Conservation (phyloP, 2,797 vertebrate genomes). For the Adrianichthys oophorus region DNA sequence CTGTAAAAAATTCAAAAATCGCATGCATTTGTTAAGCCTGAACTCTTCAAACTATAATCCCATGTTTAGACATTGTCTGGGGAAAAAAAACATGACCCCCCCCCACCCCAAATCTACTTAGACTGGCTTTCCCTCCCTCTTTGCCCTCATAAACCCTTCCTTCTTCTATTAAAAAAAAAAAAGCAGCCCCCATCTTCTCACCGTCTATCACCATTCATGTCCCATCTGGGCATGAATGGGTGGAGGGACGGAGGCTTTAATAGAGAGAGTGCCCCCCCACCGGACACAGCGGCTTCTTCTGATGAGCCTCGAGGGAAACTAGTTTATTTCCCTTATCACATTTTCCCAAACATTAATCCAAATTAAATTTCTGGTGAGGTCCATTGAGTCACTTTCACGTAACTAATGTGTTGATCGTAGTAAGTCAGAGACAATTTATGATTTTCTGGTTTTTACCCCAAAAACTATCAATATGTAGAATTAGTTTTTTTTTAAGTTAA, state of each 20-base stretch:
- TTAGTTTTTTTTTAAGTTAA: neutral
- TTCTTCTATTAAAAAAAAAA: constrained; percentile 9
- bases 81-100: constrained; percentile 34
- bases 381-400: constrained; percentile 35
- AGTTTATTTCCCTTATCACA: constrained; percentile 61
- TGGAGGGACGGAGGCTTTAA: constrained; percentile 49
- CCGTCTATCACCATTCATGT: constrained; percentile 34
- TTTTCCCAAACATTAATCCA: constrained; percentile 39
- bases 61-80: constrained; percentile 48
- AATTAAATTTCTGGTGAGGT: constrained; percentile 54
- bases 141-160: constrained; percentile 10
- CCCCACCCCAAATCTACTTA: constrained; percentile 58
- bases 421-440: constrained; percentile 40
- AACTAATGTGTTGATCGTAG: constrained; percentile 27
- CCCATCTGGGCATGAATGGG: constrained; percentile 56
- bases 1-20: too few relatives aligned
- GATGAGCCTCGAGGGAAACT: constrained; percentile 59
- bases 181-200: neutral
- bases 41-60: constrained; percentile 55
- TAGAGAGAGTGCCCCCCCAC: constrained; percentile 39
- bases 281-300: constrained; percentile 27
- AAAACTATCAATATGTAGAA: constrained; percentile 27
- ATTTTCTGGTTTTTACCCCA: constrained; percentile 2
- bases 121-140: constrained; percentile 22
- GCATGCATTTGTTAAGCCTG: constrained; percentile 10